phyloP scores from a whole-genome alignment of 1,140 invertebrate genomes.

The Acromyrmex heyeri region DNA sequence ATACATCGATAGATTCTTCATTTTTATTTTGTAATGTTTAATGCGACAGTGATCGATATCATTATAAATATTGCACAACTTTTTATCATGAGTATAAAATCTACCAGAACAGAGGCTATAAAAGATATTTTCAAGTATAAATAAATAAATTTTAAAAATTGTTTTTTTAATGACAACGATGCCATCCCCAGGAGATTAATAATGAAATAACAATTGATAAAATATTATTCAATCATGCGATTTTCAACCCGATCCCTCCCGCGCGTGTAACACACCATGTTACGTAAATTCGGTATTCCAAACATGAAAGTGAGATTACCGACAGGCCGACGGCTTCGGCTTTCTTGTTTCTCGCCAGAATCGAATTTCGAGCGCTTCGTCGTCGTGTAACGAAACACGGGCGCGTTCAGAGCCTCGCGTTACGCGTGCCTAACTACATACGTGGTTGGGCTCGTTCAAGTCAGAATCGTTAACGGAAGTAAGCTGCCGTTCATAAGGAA shows the following conservation, averaged over 20 bases:
- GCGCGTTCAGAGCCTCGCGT: constrained; percentile 71
- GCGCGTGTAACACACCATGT: constrained; percentile 19
- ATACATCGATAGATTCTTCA: no score
- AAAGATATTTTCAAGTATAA: no score
- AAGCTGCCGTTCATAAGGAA: constrained; percentile 29
- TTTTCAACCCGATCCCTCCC: constrained; percentile 14
- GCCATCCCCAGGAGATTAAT: no score
- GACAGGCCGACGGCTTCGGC: constrained; percentile 54
- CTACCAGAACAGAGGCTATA: no score
- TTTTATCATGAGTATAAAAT: no score
- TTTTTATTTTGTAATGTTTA: no score
- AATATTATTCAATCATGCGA: background rate
- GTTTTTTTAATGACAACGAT: no score
- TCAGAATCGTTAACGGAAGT: constrained; percentile 60
- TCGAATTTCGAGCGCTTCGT: constrained; percentile 75
- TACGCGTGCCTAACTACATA: constrained; percentile 73
- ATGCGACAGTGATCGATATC: no score
- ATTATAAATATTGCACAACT: no score
- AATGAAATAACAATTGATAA: background rate
- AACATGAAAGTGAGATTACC: constrained; percentile 73
- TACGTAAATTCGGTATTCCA: constrained; percentile 74
- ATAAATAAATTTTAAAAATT: no score
- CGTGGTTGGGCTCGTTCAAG: constrained; percentile 60
- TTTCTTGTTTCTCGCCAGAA: constrained; percentile 75
- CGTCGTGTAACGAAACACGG: constrained; percentile 74